Evolutionary conservation across 2,113 vertebrate genomes (phyloP).

Genomic region (Neomonachus schauinslandi): DNA sequence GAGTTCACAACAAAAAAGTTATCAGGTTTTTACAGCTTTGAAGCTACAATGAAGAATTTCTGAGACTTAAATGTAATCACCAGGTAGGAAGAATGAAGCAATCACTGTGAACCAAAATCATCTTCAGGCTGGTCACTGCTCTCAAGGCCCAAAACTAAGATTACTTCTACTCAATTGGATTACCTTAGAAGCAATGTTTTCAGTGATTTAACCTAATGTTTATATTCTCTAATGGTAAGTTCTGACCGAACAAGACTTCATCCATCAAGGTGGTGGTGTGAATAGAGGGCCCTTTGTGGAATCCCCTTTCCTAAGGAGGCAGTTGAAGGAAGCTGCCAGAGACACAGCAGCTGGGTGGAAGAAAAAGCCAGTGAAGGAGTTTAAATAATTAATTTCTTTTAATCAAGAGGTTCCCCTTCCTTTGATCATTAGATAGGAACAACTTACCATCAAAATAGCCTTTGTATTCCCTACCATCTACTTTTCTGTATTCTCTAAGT

Average conservation of each 20-base stretch:
- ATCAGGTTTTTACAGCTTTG: neutral
- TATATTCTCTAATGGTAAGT: neutral
- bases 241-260: neutral
- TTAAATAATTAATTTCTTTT: neutral
- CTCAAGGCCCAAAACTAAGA: neutral
- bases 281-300: neutral
- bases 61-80: slow-evolving; percentile 10
- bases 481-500: neutral
- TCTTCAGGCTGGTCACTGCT: neutral
- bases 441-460: neutral
- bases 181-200: neutral
- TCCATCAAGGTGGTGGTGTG: neutral
- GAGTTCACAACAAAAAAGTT: slow-evolving; percentile 55
- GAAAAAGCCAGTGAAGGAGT: neutral
- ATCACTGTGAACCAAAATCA: neutral
- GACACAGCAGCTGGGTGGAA: neutral
- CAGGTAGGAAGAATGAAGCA: neutral
- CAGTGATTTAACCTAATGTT: neutral
- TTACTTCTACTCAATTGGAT: neutral
- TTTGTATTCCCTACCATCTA: neutral
- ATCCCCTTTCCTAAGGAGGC: neutral
- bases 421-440: neutral
- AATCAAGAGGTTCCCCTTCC: neutral
- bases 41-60: slow-evolving; percentile 22
- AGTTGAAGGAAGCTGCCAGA: neutral